Evolutionary conservation across 2,797 vertebrate species (phyloP).

Genomic region (Dipus sagitta): DNA sequence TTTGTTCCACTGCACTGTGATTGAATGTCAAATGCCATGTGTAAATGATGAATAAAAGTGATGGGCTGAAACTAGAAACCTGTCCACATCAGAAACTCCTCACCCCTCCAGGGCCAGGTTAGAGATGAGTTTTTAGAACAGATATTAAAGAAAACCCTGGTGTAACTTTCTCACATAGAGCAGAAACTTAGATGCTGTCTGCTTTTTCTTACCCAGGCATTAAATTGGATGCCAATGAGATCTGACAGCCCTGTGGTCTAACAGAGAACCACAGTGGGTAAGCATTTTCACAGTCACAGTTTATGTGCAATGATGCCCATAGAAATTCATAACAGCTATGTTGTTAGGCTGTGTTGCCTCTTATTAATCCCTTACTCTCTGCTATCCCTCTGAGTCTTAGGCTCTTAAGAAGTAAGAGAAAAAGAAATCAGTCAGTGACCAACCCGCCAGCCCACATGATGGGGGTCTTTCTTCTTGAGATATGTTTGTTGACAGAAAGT

Average conservation of each 20-base stretch:
- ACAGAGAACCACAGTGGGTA: background rate
- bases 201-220: background rate
- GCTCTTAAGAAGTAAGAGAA: background rate
- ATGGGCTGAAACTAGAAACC: conserved; percentile 61
- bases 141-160: conserved; percentile 14
- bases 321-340: background rate
- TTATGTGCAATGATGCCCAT: background rate
- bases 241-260: background rate
- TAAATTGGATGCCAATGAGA: background rate
- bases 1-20: conserved; percentile 27
- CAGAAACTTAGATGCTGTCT: background rate
- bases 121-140: conserved; percentile 62
- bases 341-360: background rate
- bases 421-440: background rate
- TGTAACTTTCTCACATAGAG: background rate
- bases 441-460: background rate
- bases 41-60: conserved; percentile 68
- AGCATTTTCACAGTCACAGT: background rate
- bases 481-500: background rate
- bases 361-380: background rate
- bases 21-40: conserved; percentile 63
- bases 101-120: conserved; percentile 17
- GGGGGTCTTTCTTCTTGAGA: background rate
- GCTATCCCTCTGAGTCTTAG: background rate
- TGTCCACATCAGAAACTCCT: conserved; percentile 31